Conservation (phyloP, 2,113 vertebrate species). For the Saccopteryx leptura region DNA sequence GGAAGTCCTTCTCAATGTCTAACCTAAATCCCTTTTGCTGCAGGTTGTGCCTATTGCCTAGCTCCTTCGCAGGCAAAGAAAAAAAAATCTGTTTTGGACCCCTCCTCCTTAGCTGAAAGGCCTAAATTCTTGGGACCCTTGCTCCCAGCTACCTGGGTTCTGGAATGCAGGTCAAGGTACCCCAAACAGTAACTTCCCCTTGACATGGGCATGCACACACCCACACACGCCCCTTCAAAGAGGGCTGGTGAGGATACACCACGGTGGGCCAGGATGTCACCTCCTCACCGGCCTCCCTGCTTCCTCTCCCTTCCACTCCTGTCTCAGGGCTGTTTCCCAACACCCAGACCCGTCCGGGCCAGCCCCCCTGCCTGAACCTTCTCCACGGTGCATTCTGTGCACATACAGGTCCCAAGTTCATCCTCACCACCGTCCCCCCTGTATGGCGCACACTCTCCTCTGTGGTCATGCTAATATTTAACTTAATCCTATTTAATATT, state of each 20-base stretch:
- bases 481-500: background rate
- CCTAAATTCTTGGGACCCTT: background rate
- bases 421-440: too few species aligned
- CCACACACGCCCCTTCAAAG: background rate
- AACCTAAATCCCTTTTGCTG: background rate
- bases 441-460: background rate
- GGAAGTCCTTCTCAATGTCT: constrained; percentile 41
- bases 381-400: background rate
- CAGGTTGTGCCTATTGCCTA: background rate
- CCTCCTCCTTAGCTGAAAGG: background rate
- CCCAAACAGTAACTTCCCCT: background rate
- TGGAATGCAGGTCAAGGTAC: too few species aligned
- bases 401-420: background rate
- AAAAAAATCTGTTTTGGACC: background rate
- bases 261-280: background rate
- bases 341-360: fast-evolving
- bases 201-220: fast-evolving
- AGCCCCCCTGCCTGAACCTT: too few species aligned
- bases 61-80: background rate
- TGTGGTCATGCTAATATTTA: too few species aligned
- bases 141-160: background rate
- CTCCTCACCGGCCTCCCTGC: background rate
- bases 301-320: background rate
- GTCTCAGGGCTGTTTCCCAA: background rate
- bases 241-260: background rate